Evolutionary conservation across 2,797 vertebrate genomes (phyloP).

Genomic region (Sarcoramphus papa): DNA sequence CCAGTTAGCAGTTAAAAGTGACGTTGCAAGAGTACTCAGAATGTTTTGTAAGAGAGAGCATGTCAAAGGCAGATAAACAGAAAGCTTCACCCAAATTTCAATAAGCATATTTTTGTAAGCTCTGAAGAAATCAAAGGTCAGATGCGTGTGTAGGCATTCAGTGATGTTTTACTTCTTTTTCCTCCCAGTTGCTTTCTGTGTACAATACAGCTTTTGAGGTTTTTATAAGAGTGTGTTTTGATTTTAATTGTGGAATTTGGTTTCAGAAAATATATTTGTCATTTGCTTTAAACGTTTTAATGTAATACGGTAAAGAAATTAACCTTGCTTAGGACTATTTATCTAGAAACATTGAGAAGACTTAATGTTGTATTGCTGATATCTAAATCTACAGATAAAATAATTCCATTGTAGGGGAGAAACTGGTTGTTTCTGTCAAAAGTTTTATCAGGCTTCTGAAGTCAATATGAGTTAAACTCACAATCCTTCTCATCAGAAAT

Average conservation of each 20-base stretch:
- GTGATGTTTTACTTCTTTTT: background rate
- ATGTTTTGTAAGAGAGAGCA: background rate
- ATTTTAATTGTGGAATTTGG: background rate
- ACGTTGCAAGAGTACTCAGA: background rate
- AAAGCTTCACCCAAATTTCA: background rate
- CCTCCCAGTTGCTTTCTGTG: background rate
- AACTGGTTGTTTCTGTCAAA: background rate
- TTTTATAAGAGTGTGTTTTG: background rate
- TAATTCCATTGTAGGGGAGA: background rate
- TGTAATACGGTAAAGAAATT: background rate
- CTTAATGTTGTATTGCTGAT: background rate
- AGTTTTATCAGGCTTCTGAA: background rate
- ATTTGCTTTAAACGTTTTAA: background rate
- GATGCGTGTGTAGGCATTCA: background rate
- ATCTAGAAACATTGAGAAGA: background rate
- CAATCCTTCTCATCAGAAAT: background rate
- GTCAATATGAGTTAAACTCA: background rate
- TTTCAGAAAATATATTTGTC: background rate
- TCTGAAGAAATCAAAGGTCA: background rate
- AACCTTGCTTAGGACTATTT: background rate
- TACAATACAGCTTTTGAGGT: background rate
- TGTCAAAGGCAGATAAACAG: conserved; percentile 9
- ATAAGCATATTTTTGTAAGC: background rate
- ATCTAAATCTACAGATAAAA: background rate
- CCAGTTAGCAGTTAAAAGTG: background rate